Percentiles rank a stretch among this genome's conserved stretches.
Conservation (phyloP, 92 coral and sea anemone genomes). For the Galaxea fascicularis region DNA sequence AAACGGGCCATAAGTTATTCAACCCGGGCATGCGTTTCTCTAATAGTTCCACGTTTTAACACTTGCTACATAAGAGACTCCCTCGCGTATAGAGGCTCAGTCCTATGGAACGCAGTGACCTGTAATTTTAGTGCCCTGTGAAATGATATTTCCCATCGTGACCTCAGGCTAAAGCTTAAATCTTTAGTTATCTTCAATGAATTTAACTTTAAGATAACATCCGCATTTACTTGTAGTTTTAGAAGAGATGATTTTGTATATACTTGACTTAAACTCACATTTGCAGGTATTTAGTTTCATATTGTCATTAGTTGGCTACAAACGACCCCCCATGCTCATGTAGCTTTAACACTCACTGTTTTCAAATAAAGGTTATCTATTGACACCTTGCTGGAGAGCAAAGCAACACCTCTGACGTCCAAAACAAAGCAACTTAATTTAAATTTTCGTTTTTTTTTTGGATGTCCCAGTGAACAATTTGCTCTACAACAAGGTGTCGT, state of each 20-base stretch:
- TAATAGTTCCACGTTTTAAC: background rate
- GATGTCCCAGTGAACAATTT: too few species aligned
- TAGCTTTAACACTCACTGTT: background rate
- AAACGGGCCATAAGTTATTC: background rate
- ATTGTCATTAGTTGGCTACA: background rate
- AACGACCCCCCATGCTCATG: too few species aligned
- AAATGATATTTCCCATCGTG: background rate
- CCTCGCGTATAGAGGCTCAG: slow-evolving; percentile 40
- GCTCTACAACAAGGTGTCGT: too few species aligned
- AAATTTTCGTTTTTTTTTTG: too few species aligned
- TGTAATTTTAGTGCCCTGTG: background rate
- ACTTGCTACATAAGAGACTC: too few species aligned
- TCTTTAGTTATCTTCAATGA: background rate
- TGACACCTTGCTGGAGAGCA: too few species aligned
- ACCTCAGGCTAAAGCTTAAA: background rate
- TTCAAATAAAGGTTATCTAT: background rate
- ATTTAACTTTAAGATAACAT: background rate
- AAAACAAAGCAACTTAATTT: too few species aligned
- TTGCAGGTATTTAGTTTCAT: background rate
- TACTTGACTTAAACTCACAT: slow-evolving; percentile 17
- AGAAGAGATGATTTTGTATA: slow-evolving; percentile 44
- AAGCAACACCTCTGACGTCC: too few species aligned
- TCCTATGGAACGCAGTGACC: slow-evolving; percentile 35
- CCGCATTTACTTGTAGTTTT: slow-evolving; percentile 13
- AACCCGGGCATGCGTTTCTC: slow-evolving; percentile 33